phyloP scores from a whole-genome alignment of 23 tunicate species.

The Styela clava region DNA sequence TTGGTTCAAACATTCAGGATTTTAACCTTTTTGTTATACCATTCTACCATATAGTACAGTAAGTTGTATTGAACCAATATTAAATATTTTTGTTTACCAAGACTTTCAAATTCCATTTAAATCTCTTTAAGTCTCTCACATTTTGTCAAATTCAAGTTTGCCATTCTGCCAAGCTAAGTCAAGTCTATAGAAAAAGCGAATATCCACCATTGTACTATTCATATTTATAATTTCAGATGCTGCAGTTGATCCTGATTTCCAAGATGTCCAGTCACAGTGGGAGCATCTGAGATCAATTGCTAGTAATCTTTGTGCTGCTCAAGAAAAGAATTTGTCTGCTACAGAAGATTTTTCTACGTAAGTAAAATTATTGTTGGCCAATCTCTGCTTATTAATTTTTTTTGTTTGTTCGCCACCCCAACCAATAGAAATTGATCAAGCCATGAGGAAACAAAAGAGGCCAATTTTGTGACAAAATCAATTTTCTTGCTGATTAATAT shows the following conservation, averaged over 20 bases:
- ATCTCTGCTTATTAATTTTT: not conserved
- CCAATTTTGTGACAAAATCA: not conserved
- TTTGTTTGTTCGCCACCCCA: not conserved
- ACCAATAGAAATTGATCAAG: too few species aligned
- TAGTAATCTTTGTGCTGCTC: conserved; percentile 48
- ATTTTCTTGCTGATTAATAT: too few species aligned
- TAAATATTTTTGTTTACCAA: too few species aligned
- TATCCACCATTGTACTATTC: not conserved
- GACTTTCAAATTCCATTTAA: too few species aligned
- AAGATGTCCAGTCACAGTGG: conserved; percentile 60
- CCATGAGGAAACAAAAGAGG: not conserved
- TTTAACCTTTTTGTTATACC: too few species aligned
- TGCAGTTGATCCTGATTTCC: conserved; percentile 33
- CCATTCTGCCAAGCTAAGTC: too few species aligned
- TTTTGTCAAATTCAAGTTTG: too few species aligned
- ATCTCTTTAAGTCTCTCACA: too few species aligned
- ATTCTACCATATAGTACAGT: too few species aligned
- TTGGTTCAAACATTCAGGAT: too few species aligned
- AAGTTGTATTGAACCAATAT: too few species aligned
- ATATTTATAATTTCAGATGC: not conserved
- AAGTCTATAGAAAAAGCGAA: too few species aligned
- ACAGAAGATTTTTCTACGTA: conserved; percentile 71
- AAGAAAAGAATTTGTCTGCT: conserved; percentile 34
- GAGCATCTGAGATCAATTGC: conserved; percentile 52
- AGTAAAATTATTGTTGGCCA: conserved; percentile 1